Evolutionary conservation across 2,888 invertebrate species (phyloP), one percentile per base, ranked within the genome.

Genomic region (Cephalotes varians): DNA sequence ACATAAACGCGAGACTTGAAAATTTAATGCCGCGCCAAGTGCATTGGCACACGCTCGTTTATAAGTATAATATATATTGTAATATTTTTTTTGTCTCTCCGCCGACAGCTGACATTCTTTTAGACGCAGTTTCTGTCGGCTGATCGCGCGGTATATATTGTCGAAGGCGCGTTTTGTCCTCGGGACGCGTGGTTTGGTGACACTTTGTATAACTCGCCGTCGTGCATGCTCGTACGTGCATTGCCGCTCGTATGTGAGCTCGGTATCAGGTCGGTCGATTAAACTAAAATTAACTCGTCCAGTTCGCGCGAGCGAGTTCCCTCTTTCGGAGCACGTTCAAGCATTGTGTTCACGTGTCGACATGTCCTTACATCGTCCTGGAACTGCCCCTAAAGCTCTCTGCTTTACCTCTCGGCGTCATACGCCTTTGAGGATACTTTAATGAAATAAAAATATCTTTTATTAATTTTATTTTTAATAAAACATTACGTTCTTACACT

Each of bases 251-350:
- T 84, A 86, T 71, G 82, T 83, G 84, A 67, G 74, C 89, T 86
- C 85, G 82, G 81, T 89, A 89, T 89, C 89, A 83, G 85, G 85
- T 89, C 87, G 90, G 89, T 89, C 89, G 89, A 89, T 89, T 89
- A 89, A 89, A 89, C 89, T 89, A 89, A 89, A 89, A 89, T 89
- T 89, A 89, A 89, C 90, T 85, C 88, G 87, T 87, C 82, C 82
- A 89, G 87, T 83, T 89, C 83, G 86, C 86, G 80, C 81, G 67
- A 80, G 85, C 84, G 86, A 73, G 88, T 89, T 85, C 85, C 86
- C 86, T 86, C 88, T 85, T 89, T 87, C 85, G 85, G 60, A 71
- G 65, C 58, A 72, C 77, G 85, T 85, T 85, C 81, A 72, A 71
- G 73, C 71, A 44, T 28, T n/a, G n/a, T 34, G 21, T 44, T 67